Evolutionary conservation across 64 coral and sea anemone genomes (phyloP).

Genomic region (Stichodactyla mertensii): DNA sequence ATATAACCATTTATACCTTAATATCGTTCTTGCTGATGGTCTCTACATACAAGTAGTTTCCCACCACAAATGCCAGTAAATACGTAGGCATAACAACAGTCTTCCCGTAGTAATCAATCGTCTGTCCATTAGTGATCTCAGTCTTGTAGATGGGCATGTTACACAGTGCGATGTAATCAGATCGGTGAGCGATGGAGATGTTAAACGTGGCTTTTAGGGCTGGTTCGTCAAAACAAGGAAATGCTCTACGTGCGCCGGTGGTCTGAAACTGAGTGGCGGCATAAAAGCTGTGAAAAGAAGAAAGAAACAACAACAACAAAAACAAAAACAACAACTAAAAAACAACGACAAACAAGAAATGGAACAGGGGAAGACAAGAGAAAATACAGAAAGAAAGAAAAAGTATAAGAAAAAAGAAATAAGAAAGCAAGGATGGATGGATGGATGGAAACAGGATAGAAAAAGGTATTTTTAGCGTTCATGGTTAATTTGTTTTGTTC

Average conservation of each 20-base stretch:
- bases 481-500: too few relatives aligned
- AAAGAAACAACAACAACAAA: not conserved
- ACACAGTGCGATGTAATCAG: not conserved
- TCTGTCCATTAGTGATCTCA: not conserved
- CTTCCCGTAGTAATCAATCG: slow-evolving; percentile 15
- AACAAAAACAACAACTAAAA: too few relatives aligned
- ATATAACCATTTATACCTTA: not conserved
- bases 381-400: not conserved
- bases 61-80: slow-evolving; percentile 40
- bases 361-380: not conserved
- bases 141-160: slow-evolving; percentile 40
- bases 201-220: slow-evolving; percentile 41
- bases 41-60: slow-evolving; percentile 16
- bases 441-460: too few relatives aligned
- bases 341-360: too few relatives aligned
- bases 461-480: too few relatives aligned
- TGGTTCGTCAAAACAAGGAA: slow-evolving; percentile 51
- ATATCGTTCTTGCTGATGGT: not conserved
- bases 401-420: not conserved
- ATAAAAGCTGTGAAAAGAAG: not conserved
- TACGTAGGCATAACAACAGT: slow-evolving; percentile 35
- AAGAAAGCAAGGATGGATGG: not conserved
- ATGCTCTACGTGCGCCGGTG: slow-evolving; percentile 15
- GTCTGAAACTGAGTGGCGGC: slow-evolving; percentile 35
- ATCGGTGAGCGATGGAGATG: slow-evolving; percentile 11